phyloP scores from a whole-genome alignment of 2,113 vertebrate species.

The Otocyon megalotis region DNA sequence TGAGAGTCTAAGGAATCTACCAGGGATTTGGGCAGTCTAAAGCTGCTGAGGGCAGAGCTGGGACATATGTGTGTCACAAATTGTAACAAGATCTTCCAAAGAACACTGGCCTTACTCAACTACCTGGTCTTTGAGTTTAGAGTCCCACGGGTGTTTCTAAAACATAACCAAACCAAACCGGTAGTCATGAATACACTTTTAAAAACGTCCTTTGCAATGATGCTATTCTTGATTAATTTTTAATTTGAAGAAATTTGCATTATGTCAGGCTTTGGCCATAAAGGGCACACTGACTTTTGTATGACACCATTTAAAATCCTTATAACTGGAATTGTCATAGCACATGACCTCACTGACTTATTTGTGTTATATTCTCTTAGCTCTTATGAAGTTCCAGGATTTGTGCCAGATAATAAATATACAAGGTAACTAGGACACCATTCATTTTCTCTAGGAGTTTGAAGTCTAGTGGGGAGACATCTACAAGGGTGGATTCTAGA shows the following conservation, averaged over 20 bases:
- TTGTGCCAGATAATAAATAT: not conserved
- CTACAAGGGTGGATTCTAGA: not conserved
- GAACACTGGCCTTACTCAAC: not conserved
- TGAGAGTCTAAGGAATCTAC: not conserved
- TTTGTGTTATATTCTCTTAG: not conserved
- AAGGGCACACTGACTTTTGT: not conserved
- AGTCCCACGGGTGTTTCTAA: not conserved
- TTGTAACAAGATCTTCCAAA: not conserved
- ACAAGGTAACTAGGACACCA: not conserved
- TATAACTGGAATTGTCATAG: not conserved
- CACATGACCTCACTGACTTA: not conserved
- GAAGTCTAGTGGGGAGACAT: not conserved
- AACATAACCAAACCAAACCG: not conserved
- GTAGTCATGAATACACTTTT: not conserved
- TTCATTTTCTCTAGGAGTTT: not conserved
- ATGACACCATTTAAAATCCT: not conserved
- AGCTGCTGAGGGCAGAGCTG: not conserved
- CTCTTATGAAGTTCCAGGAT: not conserved
- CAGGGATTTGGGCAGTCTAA: not conserved
- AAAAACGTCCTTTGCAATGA: not conserved
- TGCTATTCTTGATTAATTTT: not conserved
- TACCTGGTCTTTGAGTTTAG: not conserved
- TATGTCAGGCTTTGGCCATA: not conserved
- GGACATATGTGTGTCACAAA: too few relatives aligned
- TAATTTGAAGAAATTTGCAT: not conserved